Conservation (phyloP, 2,797 vertebrate species). For the Aeoliscus strigatus region DNA sequence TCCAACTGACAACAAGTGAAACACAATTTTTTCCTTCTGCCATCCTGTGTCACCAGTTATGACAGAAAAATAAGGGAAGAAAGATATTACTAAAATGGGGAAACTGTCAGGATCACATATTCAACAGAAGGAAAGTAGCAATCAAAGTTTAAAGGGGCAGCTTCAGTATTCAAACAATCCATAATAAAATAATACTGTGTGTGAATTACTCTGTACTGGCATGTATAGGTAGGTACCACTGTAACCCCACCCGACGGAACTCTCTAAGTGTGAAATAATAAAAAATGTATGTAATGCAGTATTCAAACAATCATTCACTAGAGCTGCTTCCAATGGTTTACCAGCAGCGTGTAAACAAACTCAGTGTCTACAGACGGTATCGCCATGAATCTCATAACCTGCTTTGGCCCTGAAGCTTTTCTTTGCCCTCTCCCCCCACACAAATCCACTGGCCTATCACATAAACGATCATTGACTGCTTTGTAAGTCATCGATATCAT, state of each 20-base stretch:
- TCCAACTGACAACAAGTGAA: conserved; percentile 52
- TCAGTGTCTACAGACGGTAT: conserved; percentile 49
- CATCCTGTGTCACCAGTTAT: conserved; percentile 52
- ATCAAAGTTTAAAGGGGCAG: conserved; percentile 56
- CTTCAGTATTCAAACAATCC: conserved; percentile 53
- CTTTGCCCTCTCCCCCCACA: conserved; percentile 41
- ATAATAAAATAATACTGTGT: no score
- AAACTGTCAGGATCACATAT: conserved; percentile 37
- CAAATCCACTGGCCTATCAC: conserved; percentile 63
- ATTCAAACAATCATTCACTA: conserved; percentile 54
- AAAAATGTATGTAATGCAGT: no score
- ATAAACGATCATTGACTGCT: conserved; percentile 65
- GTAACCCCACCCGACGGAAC: no score
- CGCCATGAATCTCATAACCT: conserved; percentile 56
- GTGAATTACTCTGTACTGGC: no score
- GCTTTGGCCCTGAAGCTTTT: conserved; percentile 38
- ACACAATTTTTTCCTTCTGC: conserved; percentile 46
- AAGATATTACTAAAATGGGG: conserved; percentile 28
- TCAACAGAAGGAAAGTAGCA: conserved; percentile 29
- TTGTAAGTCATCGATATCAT: conserved; percentile 57
- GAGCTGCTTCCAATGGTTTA: conserved; percentile 29
- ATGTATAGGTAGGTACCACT: no score
- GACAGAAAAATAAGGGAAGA: conserved; percentile 28
- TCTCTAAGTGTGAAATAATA: no score
- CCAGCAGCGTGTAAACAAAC: conserved; percentile 52